Evolutionary conservation across 2,797 vertebrate genomes (phyloP).

Genomic region (Mormyrops boulengeri): DNA sequence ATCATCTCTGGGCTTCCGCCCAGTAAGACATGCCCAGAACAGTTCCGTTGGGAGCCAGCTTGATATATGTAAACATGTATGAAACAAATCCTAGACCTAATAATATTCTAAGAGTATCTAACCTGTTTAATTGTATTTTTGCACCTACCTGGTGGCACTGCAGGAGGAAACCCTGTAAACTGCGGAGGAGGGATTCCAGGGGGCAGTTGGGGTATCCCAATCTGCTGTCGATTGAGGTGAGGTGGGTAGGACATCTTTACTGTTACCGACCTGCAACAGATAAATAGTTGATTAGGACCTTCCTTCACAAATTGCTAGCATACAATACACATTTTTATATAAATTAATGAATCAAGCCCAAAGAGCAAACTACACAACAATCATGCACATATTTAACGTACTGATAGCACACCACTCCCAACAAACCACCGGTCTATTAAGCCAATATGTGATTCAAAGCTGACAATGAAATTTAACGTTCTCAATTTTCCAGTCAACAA

Average conservation of each 20-base stretch:
- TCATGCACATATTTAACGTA: not conserved
- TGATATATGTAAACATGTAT: not conserved
- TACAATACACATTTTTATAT: not conserved
- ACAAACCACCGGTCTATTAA: not conserved
- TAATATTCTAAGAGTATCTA: not conserved
- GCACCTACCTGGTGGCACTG: constrained; percentile 73
- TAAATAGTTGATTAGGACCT: not conserved
- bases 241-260: constrained; percentile 91
- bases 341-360: not conserved
- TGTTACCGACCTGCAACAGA: constrained; percentile 36
- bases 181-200: constrained; percentile 93
- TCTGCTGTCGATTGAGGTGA: constrained; percentile 92
- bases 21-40: not conserved
- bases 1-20: not conserved
- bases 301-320: not conserved
- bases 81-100: not conserved
- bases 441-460: not conserved
- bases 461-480: not conserved
- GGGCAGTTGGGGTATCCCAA: constrained; percentile 82
- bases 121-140: not conserved
- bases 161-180: constrained; percentile 88
- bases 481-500: not conserved
- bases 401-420: not conserved
- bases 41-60: not conserved
- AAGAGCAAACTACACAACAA: not conserved